Evolutionary conservation across 2,113 vertebrate genomes (phyloP).

Genomic region (Leptocoma aspasia): DNA sequence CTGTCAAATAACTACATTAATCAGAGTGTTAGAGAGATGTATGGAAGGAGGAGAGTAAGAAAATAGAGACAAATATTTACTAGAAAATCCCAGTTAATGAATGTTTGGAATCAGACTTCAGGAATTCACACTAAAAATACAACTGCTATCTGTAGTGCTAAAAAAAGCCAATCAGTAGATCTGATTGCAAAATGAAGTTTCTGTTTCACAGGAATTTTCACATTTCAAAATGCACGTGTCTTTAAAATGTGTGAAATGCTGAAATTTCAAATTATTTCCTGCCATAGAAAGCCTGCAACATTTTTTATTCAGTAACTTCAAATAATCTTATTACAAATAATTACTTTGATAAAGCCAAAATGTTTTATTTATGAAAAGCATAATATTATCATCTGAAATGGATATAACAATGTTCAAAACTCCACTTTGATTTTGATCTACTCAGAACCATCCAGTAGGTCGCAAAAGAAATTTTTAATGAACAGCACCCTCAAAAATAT

Average conservation of each 20-base stretch:
- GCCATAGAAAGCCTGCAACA: background rate
- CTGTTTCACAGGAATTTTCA: background rate
- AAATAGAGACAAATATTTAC: background rate
- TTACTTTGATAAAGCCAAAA: conserved; percentile 40
- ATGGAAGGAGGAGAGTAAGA: background rate
- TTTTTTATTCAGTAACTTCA: conserved; percentile 19
- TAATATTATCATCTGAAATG: conserved; percentile 14
- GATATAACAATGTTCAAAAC: background rate
- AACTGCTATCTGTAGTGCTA: background rate
- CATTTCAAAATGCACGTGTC: background rate
- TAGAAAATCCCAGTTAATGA: background rate
- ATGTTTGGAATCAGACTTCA: background rate
- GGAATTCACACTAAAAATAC: background rate
- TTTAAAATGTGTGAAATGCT: background rate
- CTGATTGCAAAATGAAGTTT: background rate
- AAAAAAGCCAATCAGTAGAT: background rate
- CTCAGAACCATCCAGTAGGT: background rate
- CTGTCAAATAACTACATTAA: background rate
- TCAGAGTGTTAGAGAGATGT: background rate
- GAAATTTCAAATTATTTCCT: conserved; percentile 14
- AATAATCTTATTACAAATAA: conserved; percentile 45
- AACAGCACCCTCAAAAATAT: background rate
- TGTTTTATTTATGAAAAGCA: conserved; percentile 52
- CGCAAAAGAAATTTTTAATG: background rate
- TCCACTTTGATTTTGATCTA: conserved; percentile 5